Percentiles rank a stretch among this genome's conserved stretches.
phyloP scores from a whole-genome alignment of 1,140 invertebrate genomes.

The Armadillidium nasatum region DNA sequence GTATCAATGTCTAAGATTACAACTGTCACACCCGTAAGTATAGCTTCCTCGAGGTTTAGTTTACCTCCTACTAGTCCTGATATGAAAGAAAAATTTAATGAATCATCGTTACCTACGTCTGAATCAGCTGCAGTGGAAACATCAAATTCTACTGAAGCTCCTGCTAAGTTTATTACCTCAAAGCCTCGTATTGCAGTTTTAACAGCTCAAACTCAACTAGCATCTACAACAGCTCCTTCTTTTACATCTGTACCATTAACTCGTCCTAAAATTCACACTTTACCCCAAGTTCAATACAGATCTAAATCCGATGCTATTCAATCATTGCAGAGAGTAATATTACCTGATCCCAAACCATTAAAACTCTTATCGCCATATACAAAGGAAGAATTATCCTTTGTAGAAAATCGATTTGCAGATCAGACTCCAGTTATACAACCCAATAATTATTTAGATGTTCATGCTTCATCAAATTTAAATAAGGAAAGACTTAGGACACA shows the following conservation, averaged over 20 bases:
- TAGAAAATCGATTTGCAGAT: conserved; percentile 11
- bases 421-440: conserved; percentile 55
- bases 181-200: conserved; percentile 48
- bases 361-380: conserved; percentile 30
- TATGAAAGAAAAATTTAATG: conserved; percentile 17
- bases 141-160: conserved; percentile 38
- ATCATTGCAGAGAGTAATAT: conserved; percentile 33
- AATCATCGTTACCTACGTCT: conserved; percentile 12
- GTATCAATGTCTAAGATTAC: conserved; percentile 44
- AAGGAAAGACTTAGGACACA: conserved; percentile 30
- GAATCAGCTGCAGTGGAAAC: conserved; percentile 36
- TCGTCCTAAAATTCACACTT: conserved; percentile 35
- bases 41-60: conserved; percentile 36
- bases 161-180: conserved; percentile 48
- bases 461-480: conserved; percentile 54
- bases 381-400: conserved; percentile 24
- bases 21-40: conserved; percentile 41
- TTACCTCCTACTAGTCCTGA: conserved; percentile 22
- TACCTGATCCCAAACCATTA: conserved; percentile 11
- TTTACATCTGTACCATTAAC: conserved; percentile 44
- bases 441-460: conserved; percentile 65
- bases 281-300: conserved; percentile 37
- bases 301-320: conserved; percentile 35
- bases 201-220: conserved; percentile 47
- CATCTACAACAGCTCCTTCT: conserved; percentile 46